These are phyloP conservation scores for Cyprinodon diabolis DNA, from an alignment of 2,797 vertebrate genomes.

Conservation along the genomic window DNA sequence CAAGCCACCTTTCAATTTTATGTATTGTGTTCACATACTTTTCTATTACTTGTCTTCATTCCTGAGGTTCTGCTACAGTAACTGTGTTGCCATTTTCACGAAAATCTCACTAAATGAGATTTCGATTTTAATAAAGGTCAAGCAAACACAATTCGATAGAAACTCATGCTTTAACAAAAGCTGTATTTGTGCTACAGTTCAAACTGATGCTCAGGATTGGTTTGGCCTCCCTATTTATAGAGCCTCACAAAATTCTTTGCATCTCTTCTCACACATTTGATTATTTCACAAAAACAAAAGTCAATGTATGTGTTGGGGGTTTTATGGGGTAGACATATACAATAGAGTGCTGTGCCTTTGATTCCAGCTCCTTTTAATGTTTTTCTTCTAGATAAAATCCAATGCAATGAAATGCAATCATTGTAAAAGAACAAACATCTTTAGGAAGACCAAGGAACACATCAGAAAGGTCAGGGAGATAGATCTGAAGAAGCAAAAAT, in stretches of 20 bases:
- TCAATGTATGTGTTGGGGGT: not conserved
- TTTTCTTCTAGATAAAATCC: no score
- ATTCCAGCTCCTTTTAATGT: no score
- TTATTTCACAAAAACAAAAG: not conserved
- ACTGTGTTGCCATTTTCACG: slow-evolving; percentile 35
- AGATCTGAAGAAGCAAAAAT: no score
- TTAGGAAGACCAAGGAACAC: not conserved
- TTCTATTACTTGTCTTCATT: slow-evolving; percentile 6
- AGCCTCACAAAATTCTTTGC: not conserved
- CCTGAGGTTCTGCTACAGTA: slow-evolving; percentile 20
- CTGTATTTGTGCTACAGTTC: slow-evolving; percentile 9
- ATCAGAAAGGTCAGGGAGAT: not conserved
- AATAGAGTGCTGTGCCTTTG: not conserved
- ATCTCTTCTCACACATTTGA: not conserved
- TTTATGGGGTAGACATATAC: not conserved
- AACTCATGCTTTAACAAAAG: not conserved
- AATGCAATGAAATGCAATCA: no score
- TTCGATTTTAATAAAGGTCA: slow-evolving; percentile 57
- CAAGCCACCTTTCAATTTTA: slow-evolving; percentile 6
- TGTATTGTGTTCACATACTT: not conserved
- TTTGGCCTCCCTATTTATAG: not conserved
- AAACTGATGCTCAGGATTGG: slow-evolving; percentile 7
- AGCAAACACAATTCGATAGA: slow-evolving; percentile 18
- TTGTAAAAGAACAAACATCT: not conserved
- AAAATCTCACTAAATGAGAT: slow-evolving; percentile 32